These are phyloP conservation scores for Drosophila micromelanica DNA, from an alignment of 1,140 invertebrate species.

Conservation along the genomic window DNA sequence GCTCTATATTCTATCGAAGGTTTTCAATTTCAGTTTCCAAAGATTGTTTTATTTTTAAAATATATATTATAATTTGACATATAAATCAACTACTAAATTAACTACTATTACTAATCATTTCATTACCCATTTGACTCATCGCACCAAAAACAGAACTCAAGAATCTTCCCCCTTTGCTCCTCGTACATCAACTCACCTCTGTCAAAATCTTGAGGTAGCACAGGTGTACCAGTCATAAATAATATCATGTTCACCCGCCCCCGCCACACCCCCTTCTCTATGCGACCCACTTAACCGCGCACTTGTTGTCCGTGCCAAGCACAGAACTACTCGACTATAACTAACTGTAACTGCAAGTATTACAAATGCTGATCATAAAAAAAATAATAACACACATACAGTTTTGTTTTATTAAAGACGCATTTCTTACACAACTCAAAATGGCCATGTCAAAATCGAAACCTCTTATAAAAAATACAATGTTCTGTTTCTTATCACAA, in stretches of 20 bases:
- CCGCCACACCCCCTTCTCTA: slow-evolving; percentile 9
- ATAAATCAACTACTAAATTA: too few relatives aligned
- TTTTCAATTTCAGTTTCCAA: too few relatives aligned
- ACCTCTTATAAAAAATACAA: slow-evolving; percentile 56
- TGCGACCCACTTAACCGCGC: slow-evolving; percentile 52
- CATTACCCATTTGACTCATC: neutral
- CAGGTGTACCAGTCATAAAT: slow-evolving; percentile 62
- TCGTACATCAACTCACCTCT: neutral
- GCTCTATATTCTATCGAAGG: too few relatives aligned
- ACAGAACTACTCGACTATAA: slow-evolving; percentile 23
- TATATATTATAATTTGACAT: neutral
- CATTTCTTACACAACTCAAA: slow-evolving; percentile 68
- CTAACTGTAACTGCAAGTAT: slow-evolving; percentile 10
- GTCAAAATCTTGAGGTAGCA: neutral
- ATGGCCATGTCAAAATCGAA: slow-evolving; percentile 39
- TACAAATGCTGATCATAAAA: slow-evolving; percentile 25
- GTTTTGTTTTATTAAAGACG: slow-evolving; percentile 63
- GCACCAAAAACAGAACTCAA: neutral
- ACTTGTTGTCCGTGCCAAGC: slow-evolving; percentile 26
- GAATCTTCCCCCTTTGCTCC: neutral
- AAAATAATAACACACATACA: slow-evolving; percentile 36
- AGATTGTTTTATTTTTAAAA: neutral
- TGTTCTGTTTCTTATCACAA: slow-evolving; percentile 55
- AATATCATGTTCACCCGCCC: slow-evolving; percentile 7
- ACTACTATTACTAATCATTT: slow-evolving; percentile 4